Percentiles rank a stretch among this genome's conserved stretches.
Evolutionary conservation across 2,888 invertebrate genomes (phyloP).

Genomic region (Tricholauxania praeusta): DNA sequence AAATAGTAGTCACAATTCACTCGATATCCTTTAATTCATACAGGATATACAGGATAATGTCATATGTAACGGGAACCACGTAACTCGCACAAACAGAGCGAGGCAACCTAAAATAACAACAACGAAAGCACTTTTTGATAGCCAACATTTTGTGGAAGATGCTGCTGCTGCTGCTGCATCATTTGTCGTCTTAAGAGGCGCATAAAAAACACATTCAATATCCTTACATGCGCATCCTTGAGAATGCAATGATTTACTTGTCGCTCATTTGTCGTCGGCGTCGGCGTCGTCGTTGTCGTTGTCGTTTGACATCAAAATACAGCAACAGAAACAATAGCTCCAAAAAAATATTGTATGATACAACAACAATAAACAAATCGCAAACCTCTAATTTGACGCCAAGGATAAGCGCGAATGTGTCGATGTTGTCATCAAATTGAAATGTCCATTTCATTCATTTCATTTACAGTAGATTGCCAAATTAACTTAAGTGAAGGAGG

Average conservation of each 20-base stretch:
- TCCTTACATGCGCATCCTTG: constrained; percentile 12
- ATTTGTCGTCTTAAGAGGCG: constrained; percentile 32
- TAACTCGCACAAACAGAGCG: constrained; percentile 16
- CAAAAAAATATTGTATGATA: neutral
- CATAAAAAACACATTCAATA: constrained; percentile 29
- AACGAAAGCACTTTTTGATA: constrained; percentile 21
- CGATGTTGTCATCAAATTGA: constrained; percentile 29
- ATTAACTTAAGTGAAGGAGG: too few relatives aligned
- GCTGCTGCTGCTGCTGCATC: constrained; percentile 11
- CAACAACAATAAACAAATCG: constrained; percentile 10
- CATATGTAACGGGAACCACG: constrained; percentile 10
- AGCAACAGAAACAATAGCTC: neutral
- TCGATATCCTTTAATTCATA: constrained; percentile 27
- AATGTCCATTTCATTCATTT: neutral
- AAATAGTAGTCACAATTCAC: constrained; percentile 3
- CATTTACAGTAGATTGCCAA: too few relatives aligned
- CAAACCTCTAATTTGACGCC: constrained; percentile 27
- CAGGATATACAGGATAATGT: constrained; percentile 22
- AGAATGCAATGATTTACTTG: constrained; percentile 28
- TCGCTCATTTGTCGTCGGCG: constrained; percentile 25
- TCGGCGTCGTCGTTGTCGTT: too few relatives aligned
- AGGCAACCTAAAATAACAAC: constrained; percentile 20
- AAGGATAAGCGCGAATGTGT: constrained; percentile 32
- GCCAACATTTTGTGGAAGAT: constrained; percentile 25
- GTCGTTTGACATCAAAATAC: too few relatives aligned